Conservation (phyloP, 2,888 invertebrate species). For the Aleiodes testaceus region DNA sequence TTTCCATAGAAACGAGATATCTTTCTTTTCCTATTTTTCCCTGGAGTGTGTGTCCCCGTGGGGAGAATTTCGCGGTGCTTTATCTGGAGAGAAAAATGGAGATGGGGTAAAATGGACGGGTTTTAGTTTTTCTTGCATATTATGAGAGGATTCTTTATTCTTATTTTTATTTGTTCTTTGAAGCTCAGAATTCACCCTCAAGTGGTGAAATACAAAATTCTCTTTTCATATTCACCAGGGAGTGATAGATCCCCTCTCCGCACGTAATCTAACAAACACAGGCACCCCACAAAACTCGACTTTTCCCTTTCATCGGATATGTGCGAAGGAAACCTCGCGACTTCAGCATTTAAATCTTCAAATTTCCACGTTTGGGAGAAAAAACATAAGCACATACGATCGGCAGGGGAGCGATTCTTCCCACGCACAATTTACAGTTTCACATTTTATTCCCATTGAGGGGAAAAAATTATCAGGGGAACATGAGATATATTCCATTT, state of each 20-base stretch:
- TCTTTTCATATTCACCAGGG: conserved; percentile 70
- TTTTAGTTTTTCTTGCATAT: no score
- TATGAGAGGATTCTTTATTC: no score
- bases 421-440: conserved; percentile 73
- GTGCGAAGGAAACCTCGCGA: conserved; percentile 14
- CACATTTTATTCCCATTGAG: conserved; percentile 72
- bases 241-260: conserved; percentile 62
- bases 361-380: conserved; percentile 37
- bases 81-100: conserved; percentile 1
- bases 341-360: conserved; percentile 69
- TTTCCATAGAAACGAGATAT: conserved; percentile 62
- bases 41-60: conserved; percentile 20
- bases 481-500: conserved; percentile 39
- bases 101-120: no score
- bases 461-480: conserved; percentile 40
- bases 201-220: conserved; percentile 56
- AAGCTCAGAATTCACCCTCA: conserved; percentile 31
- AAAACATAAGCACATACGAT: conserved; percentile 52
- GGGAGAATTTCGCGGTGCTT: conserved; percentile 30
- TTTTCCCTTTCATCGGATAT: conserved; percentile 37
- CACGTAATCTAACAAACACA: conserved; percentile 69
- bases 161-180: conserved; percentile 41
- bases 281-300: conserved; percentile 52
- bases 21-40: conserved; percentile 11
- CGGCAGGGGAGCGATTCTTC: conserved; percentile 70